Conservation (phyloP, 35 echinoderm and acorn worm genomes). For the Stichopus chloronotus region DNA sequence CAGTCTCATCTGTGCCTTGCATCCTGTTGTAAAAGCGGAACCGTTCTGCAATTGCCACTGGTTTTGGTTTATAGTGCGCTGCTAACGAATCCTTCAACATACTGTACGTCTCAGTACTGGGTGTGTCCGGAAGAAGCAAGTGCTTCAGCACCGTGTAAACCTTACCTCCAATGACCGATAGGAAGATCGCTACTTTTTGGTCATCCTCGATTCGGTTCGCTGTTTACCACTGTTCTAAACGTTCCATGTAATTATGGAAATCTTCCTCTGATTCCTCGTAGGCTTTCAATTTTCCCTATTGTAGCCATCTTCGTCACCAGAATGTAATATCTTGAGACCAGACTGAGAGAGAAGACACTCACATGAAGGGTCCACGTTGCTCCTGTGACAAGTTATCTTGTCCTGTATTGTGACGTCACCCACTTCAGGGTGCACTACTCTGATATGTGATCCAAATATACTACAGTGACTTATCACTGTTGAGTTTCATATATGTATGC, state of each 20-base stretch:
- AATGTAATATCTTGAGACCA: too few species aligned
- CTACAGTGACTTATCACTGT: too few species aligned
- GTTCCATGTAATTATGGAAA: neutral
- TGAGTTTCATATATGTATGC: too few species aligned
- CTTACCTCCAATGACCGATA: neutral
- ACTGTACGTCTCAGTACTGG: neutral
- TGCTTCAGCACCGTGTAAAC: neutral
- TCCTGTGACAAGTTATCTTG: too few species aligned
- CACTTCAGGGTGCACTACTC: too few species aligned
- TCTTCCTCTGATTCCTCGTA: too few species aligned
- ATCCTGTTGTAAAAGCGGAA: neutral
- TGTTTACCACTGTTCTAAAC: neutral
- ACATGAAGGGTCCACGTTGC: too few species aligned
- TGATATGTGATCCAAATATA: too few species aligned
- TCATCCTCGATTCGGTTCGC: neutral
- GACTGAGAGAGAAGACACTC: too few species aligned
- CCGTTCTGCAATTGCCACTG: neutral
- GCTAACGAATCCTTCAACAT: neutral
- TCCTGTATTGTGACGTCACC: too few species aligned
- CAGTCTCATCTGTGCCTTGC: neutral
- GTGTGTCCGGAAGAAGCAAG: neutral
- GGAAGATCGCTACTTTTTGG: neutral
- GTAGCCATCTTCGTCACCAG: neutral
- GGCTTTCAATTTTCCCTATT: constrained; percentile 12
- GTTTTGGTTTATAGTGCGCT: neutral